These are phyloP conservation scores for Oenanthe oenanthe DNA, from an alignment of 2,113 vertebrate species.

Conservation along the genomic window DNA sequence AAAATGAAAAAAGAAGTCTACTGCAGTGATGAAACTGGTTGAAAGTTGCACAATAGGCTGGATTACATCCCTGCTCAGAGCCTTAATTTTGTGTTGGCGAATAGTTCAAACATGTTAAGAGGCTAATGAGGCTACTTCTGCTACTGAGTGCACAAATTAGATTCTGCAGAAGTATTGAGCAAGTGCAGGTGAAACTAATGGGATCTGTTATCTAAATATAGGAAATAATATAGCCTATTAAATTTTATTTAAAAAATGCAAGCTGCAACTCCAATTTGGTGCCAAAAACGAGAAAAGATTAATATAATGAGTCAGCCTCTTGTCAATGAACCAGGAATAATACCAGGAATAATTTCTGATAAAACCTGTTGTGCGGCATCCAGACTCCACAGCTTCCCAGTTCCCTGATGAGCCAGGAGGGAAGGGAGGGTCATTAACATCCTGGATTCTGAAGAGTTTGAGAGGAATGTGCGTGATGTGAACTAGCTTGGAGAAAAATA, in stretches of 20 bases:
- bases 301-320: neutral
- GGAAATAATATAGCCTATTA: constrained; percentile 33
- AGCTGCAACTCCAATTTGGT: neutral
- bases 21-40: neutral
- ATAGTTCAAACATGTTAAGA: neutral
- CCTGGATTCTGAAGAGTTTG: neutral
- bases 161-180: constrained; percentile 25
- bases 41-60: constrained; percentile 28
- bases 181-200: constrained; percentile 49
- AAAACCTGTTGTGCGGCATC: neutral
- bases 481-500: neutral
- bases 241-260: neutral
- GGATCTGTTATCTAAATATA: constrained; percentile 39
- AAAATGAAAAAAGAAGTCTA: neutral
- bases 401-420: neutral
- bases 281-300: constrained; percentile 7
- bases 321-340: constrained; percentile 3
- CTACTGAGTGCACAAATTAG: constrained; percentile 19
- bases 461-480: neutral
- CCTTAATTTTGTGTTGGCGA: neutral
- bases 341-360: neutral
- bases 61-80: neutral
- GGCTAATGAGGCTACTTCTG: constrained; percentile 38
- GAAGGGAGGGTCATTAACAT: neutral
- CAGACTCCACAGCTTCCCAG: neutral